Percentiles rank a stretch among this genome's conserved stretches.
Evolutionary conservation across 2,113 vertebrate genomes (phyloP).

Genomic region (Rutilus rutilus): DNA sequence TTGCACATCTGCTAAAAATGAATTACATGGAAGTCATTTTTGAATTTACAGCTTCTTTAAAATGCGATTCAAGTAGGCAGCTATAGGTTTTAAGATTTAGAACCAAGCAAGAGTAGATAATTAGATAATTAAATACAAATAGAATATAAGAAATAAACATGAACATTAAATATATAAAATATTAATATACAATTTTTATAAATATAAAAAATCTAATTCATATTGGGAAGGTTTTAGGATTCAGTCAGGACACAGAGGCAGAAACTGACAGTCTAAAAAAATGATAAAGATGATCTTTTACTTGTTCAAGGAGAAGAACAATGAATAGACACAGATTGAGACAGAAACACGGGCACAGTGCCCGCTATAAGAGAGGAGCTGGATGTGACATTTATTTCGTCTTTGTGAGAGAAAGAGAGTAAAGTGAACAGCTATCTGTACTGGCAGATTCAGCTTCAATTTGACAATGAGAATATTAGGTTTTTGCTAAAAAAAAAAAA

Average conservation of each 20-base stretch:
- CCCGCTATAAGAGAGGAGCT: not conserved
- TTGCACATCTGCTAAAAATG: not conserved
- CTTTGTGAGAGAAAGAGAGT: conserved; percentile 11
- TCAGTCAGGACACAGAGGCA: not conserved
- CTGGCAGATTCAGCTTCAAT: not conserved
- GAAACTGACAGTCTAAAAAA: not conserved
- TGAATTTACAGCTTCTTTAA: not conserved
- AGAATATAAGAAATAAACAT: not conserved
- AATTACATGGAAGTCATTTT: not conserved
- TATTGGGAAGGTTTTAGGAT: not conserved
- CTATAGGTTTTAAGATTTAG: not conserved
- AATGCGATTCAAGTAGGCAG: not conserved
- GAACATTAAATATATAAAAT: not conserved
- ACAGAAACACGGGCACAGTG: not conserved
- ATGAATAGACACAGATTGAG: not conserved
- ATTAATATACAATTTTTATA: not conserved
- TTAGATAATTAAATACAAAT: too few species aligned
- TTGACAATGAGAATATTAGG: conserved; percentile 11
- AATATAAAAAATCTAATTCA: not conserved
- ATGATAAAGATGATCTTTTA: conserved; percentile 2
- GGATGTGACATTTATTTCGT: conserved; percentile 23
- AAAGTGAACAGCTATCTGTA: conserved; percentile 10
- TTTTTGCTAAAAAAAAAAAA: conserved; percentile 4
- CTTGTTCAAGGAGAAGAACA: not conserved
- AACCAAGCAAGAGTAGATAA: too few species aligned